These are phyloP conservation scores for Centruroides vittatus DNA, from an alignment of 1,140 invertebrate genomes.

Conservation along the genomic window DNA sequence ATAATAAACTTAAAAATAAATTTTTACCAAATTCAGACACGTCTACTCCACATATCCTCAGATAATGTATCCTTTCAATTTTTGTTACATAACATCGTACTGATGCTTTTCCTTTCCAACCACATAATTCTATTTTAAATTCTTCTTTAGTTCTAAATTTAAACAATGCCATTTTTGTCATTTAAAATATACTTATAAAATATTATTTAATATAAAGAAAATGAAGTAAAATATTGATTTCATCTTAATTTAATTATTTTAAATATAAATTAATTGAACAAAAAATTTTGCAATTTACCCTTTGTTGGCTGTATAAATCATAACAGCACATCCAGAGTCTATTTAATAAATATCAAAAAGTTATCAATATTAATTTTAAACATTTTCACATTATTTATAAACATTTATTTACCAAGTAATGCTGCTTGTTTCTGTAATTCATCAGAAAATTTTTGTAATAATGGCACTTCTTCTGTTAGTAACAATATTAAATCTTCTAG, in stretches of 20 bases:
- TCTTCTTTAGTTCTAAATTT: constrained; percentile 6
- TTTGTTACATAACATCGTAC: constrained; percentile 69
- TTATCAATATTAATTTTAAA: neutral
- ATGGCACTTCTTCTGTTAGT: constrained; percentile 52
- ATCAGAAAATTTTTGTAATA: constrained; percentile 34
- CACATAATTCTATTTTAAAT: constrained; percentile 51
- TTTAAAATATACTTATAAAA: neutral
- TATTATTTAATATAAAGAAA: too few species aligned
- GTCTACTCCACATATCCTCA: constrained; percentile 57
- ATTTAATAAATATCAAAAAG: constrained; percentile 6
- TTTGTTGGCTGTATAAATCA: constrained; percentile 41
- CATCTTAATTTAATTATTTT: too few species aligned
- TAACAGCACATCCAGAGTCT: constrained; percentile 59
- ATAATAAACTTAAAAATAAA: neutral
- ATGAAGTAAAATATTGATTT: too few species aligned
- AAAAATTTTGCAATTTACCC: constrained; percentile 16
- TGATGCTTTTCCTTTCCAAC: constrained; percentile 78
- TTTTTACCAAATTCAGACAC: constrained; percentile 53
- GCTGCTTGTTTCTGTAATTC: constrained; percentile 37
- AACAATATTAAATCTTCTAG: constrained; percentile 63
- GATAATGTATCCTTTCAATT: constrained; percentile 66
- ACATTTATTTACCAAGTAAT: constrained; percentile 21
- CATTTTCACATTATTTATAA: neutral
- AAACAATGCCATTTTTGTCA: neutral
- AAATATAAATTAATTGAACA: too few species aligned